These are phyloP conservation scores for Dasyurus viverrinus DNA, from an alignment of 2,113 vertebrate genomes.

Conservation along the genomic window DNA sequence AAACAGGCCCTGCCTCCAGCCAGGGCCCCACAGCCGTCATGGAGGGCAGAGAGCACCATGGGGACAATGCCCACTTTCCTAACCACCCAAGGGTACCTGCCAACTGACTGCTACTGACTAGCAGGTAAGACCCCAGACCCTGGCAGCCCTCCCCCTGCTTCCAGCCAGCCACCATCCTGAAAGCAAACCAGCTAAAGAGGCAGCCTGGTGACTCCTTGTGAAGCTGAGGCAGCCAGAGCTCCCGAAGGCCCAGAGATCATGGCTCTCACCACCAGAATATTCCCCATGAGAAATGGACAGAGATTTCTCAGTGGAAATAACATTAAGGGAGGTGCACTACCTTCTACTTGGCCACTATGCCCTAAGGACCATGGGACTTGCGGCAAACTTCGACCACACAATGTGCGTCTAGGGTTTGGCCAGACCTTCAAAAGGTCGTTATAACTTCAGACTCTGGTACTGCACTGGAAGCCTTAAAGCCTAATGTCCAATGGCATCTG, in stretches of 20 bases:
- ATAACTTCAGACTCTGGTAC: background rate
- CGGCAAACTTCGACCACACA: background rate
- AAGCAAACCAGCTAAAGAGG: background rate
- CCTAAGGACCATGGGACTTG: background rate
- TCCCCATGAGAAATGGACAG: background rate
- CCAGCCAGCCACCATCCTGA: background rate
- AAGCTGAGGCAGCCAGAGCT: background rate
- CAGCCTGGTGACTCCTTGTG: background rate
- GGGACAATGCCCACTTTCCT: background rate
- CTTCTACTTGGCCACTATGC: background rate
- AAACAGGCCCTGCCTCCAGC: background rate
- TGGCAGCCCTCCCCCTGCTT: background rate
- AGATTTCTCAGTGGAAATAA: background rate
- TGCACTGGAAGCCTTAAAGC: background rate
- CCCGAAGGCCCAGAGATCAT: background rate
- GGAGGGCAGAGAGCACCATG: background rate
- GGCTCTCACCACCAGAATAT: background rate
- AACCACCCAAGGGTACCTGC: background rate
- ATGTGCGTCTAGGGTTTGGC: background rate
- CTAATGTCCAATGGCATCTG: background rate
- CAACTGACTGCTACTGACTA: background rate
- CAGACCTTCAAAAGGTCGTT: background rate
- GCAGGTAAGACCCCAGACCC: background rate
- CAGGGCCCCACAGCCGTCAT: background rate
- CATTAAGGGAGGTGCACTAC: background rate